Evolutionary conservation across 2,888 invertebrate species (phyloP), one percentile per base, ranked within the genome.

Genomic region (Matsumyia berberina): DNA sequence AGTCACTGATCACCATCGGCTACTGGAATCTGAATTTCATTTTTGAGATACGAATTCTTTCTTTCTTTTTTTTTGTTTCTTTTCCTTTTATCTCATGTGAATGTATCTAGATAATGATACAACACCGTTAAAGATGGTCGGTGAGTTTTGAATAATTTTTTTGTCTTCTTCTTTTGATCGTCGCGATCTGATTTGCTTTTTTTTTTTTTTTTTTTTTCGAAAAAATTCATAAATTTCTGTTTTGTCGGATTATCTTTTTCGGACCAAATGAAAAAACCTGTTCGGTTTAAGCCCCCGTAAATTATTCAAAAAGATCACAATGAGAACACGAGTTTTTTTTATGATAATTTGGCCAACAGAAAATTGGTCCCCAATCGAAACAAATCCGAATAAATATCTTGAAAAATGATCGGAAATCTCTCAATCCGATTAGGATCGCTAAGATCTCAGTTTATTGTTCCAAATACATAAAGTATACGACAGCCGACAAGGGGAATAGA

Each of bases 21-120:
- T 83, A 83, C 83, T 74, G 83, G 83, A 79, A 83, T 79, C 72
- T 51, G 73, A 73, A 72, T 72, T 80, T 67, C 53, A 53, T 69
- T 72, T 72, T 44, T 62, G 49, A 58, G 44, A 53, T 69, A n/a
- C n/a, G n/a, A n/a, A n/a, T n/a, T n/a, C n/a, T n/a, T n/a, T n/a
- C n/a, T n/a, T n/a, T n/a, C n/a, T 46, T 5, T 49, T 42, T 60
- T 60, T 19, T 49, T 64, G 73, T 60, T 37, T 46, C 39, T 39
- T 46, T 44, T 46, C 39, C 39, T 46, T 44, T 42, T 4, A 19
- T 46, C 46, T 39, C 31, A 5, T 57, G 35, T 49, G 46, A 35
- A 29, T 76, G 64, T 67, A 60, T 67, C 39, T 60, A 64, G 64
- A 82, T 72, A 72, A 39, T 66, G 53, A 31, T 39, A 55, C 74